These are phyloP conservation scores for Hapalemur alaotrensis DNA, from an alignment of 2,797 vertebrate genomes.

Conservation along the genomic window DNA sequence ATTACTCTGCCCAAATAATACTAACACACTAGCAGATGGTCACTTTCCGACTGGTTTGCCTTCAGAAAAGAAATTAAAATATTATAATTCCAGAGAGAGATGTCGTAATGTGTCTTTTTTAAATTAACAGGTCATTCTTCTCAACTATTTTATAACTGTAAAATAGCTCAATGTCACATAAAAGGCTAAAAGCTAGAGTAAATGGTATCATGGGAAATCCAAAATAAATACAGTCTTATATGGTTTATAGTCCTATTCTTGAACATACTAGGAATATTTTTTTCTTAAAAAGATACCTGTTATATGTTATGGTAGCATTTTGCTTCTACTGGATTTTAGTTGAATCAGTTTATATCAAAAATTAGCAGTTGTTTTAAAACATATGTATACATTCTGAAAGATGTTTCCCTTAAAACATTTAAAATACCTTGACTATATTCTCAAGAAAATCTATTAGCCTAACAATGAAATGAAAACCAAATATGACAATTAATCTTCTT, in stretches of 20 bases:
- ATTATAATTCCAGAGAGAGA: slow-evolving; percentile 89
- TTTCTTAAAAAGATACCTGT: slow-evolving; percentile 72
- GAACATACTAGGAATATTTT: slow-evolving; percentile 74
- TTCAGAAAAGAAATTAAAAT: slow-evolving; percentile 91
- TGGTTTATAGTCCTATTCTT: slow-evolving; percentile 80
- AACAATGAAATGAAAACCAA: not conserved
- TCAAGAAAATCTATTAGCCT: not conserved
- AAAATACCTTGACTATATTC: not conserved
- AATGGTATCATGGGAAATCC: slow-evolving; percentile 86
- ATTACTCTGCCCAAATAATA: slow-evolving; percentile 89
- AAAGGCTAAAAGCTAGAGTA: slow-evolving; percentile 89
- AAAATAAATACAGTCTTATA: slow-evolving; percentile 85
- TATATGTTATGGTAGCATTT: slow-evolving; percentile 44
- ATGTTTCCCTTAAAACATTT: slow-evolving; percentile 25
- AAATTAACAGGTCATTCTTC: slow-evolving; percentile 86
- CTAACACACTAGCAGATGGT: slow-evolving; percentile 90
- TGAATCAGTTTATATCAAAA: slow-evolving; percentile 66
- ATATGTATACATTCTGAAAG: slow-evolving; percentile 40
- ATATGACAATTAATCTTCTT: not conserved
- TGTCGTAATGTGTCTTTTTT: slow-evolving; percentile 86
- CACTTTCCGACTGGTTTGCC: slow-evolving; percentile 93
- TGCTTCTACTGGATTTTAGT: slow-evolving; percentile 58
- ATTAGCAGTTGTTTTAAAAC: slow-evolving; percentile 65
- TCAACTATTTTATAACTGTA: slow-evolving; percentile 82
- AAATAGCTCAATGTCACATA: slow-evolving; percentile 86